These are phyloP conservation scores for Artemia sinica DNA, from an alignment of 2,888 invertebrate genomes.

Conservation along the genomic window DNA sequence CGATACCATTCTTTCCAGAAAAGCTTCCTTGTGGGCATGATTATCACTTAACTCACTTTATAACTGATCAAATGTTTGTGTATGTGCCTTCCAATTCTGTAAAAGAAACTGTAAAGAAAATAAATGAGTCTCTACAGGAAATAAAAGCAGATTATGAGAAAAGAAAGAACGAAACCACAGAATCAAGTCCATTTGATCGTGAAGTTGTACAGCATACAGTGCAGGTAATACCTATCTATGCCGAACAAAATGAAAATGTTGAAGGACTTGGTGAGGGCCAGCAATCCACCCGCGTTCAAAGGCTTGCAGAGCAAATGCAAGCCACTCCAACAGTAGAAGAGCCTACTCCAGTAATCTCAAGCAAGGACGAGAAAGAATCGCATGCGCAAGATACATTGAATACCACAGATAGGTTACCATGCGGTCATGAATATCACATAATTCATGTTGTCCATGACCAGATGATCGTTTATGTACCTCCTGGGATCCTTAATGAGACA, in stretches of 20 bases:
- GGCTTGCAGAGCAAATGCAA: not conserved
- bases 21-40: slow-evolving; percentile 10
- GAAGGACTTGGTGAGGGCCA: too few species aligned
- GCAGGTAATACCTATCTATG: slow-evolving; percentile 3
- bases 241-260: not conserved
- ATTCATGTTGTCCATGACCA: not conserved
- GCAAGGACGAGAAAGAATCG: not conserved
- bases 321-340: not conserved
- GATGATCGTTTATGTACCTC: not conserved
- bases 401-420: not conserved
- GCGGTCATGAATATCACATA: slow-evolving; percentile 2
- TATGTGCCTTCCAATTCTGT: not conserved
- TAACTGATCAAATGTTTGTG: not conserved
- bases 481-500: not conserved
- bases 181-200: not conserved
- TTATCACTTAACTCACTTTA: not conserved
- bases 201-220: not conserved
- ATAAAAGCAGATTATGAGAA: slow-evolving; percentile 6
- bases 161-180: not conserved
- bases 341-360: not conserved
- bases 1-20: not conserved
- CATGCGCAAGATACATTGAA: too few species aligned
- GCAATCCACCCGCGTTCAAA: not conserved
- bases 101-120: slow-evolving; percentile 1
- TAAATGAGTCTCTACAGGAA: not conserved